Base-by-base conservation (phyloP, 1,140 invertebrate genomes). In the Scaptodrosophila lebanonensis region DNA sequence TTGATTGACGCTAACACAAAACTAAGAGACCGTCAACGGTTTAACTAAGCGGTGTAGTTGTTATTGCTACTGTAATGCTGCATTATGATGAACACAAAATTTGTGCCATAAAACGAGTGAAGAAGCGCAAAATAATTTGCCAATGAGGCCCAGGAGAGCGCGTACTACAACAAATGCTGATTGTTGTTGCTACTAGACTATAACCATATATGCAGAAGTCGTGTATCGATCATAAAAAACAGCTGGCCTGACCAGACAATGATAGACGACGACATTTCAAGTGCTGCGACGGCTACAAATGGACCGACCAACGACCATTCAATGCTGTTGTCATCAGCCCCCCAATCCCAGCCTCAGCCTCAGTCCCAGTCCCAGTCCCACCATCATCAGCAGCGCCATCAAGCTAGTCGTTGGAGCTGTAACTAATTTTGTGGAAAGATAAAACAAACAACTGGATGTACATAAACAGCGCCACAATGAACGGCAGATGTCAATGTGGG, bases 141-240 rank as follows among this genome's bases (percentile, higher is more conserved):
- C 73, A 79, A 82, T 82, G 73, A 82, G 66, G 42, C 73, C 68
- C 73, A 79, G 73, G 82, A 79, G 73, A 72, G 68, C 51, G 59
- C 73, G 53, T 72, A 64, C 50, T 65, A 49, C 50, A 51, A 38
- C 49, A 35, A 36, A 59, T 52, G 17, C 48, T 48, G 63, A 52
- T 56, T 58, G 22, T 25, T 48, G 50, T 49, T 63, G 59, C 48
- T 71, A 77, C 79, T 77, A 73, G 73, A 58, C 68, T 45, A 77
- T 77, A 79, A 79, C 75, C 54, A 63, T 63, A 82, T 62, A 73
- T 42, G 75, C 75, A 66, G 15, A 29, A 58, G 38, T 63, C 58
- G 43, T 58, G 53, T 51, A 77, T 57, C 59, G 69, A 65, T 79
- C 49, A 58, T 63, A 67, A 67, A 64, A 64, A 25, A 25, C 22